Conservation (phyloP, 35 echinoderm and acorn worm genomes). For the Ptychodera flava region DNA sequence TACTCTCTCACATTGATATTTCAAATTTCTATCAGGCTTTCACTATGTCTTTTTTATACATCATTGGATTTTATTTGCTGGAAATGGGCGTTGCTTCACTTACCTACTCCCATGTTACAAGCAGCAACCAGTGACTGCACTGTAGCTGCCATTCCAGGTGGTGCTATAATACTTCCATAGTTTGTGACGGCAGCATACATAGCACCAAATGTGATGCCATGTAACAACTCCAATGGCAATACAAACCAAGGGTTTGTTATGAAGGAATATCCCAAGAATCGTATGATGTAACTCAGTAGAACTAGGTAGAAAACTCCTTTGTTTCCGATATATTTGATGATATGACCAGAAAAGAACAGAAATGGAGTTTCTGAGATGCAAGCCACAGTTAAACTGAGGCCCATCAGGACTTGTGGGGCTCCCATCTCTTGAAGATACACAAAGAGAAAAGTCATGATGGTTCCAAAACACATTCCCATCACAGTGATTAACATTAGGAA, state of each 20-base stretch:
- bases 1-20: too few species aligned
- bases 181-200: slow-evolving; percentile 76
- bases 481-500: slow-evolving; percentile 53
- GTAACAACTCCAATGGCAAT: slow-evolving; percentile 82
- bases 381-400: slow-evolving; percentile 65
- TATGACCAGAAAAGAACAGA: slow-evolving; percentile 64
- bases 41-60: too few species aligned
- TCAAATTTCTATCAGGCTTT: too few species aligned
- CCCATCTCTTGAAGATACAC: slow-evolving; percentile 71
- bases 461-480: slow-evolving; percentile 83
- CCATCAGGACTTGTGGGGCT: slow-evolving; percentile 66
- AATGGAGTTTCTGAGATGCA: slow-evolving; percentile 77
- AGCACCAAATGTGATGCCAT: slow-evolving; percentile 90
- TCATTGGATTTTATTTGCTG: too few species aligned
- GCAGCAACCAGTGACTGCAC: slow-evolving; percentile 66
- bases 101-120: slow-evolving; percentile 81
- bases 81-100: too few species aligned
- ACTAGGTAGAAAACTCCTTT: slow-evolving; percentile 54
- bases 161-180: slow-evolving; percentile 70
- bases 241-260: slow-evolving; percentile 65
- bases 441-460: slow-evolving; percentile 69
- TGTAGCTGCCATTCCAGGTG: slow-evolving; percentile 75
- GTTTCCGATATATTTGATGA: slow-evolving; percentile 57
- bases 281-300: slow-evolving; percentile 60
- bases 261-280: slow-evolving; percentile 68